Conservation (phyloP, 2,888 invertebrate species). For the Coelopa pilipes region DNA sequence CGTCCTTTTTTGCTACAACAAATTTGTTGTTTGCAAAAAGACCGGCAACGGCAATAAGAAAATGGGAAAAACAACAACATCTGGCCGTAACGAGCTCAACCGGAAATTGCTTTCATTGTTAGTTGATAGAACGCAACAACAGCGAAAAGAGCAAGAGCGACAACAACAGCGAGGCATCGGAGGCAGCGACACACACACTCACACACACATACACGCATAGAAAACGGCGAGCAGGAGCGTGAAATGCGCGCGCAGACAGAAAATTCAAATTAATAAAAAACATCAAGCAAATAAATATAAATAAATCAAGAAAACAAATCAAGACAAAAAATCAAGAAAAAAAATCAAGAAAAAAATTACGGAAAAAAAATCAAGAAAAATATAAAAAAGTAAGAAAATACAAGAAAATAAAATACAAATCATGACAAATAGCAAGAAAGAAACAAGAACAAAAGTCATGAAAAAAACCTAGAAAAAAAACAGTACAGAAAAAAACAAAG, state of each 20-base stretch:
- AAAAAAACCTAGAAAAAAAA: too few species aligned
- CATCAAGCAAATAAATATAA: too few species aligned
- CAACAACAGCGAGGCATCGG: background rate
- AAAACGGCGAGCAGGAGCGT: background rate
- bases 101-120: constrained; percentile 35
- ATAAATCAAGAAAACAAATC: too few species aligned
- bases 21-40: background rate
- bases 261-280: constrained; percentile 23
- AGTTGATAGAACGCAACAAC: constrained; percentile 20
- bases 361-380: too few species aligned
- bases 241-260: constrained; percentile 10
- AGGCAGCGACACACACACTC: constrained; percentile 8
- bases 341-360: too few species aligned
- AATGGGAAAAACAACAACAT: too few species aligned
- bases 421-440: too few species aligned
- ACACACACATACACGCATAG: background rate
- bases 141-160: background rate
- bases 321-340: too few species aligned
- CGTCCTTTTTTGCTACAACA: constrained; percentile 2
- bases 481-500: background rate
- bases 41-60: too few species aligned
- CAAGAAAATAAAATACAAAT: too few species aligned
- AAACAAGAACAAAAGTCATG: too few species aligned
- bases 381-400: constrained; percentile 13
- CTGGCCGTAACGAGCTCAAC: background rate